These are phyloP conservation scores for Zeugodacus cucurbitae DNA, from an alignment of 1,140 invertebrate genomes.

Conservation along the genomic window DNA sequence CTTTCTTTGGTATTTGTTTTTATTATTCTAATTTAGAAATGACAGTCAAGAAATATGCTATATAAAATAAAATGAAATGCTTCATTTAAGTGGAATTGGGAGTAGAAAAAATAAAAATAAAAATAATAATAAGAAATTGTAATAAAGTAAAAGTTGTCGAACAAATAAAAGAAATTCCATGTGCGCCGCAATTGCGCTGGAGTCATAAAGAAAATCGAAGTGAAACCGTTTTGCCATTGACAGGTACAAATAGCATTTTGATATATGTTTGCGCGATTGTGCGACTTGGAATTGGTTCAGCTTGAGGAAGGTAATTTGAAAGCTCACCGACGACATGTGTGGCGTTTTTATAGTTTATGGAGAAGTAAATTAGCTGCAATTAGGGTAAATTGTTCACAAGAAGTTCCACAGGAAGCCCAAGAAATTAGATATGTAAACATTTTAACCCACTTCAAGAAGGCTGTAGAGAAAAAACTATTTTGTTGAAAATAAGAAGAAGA, in stretches of 20 bases:
- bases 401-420: too few species aligned
- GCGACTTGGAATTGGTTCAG: background rate
- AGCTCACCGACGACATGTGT: background rate
- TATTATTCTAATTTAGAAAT: slow-evolving; percentile 30
- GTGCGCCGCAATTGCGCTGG: background rate
- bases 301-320: background rate
- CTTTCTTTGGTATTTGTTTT: background rate
- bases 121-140: slow-evolving; percentile 35
- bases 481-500: too few species aligned
- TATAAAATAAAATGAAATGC: background rate
- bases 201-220: slow-evolving; percentile 34
- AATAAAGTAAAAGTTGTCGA: background rate
- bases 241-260: slow-evolving; percentile 56
- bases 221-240: slow-evolving; percentile 53
- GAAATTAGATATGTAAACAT: too few species aligned
- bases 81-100: background rate
- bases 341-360: too few species aligned
- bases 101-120: background rate
- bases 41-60: background rate
- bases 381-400: too few species aligned
- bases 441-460: too few species aligned
- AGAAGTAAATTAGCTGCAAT: too few species aligned
- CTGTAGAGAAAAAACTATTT: too few species aligned
- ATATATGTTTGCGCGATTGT: background rate
- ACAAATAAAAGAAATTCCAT: background rate